These are phyloP conservation scores for Epinephelus fuscoguttatus DNA, from an alignment of 2,113 vertebrate genomes.

Conservation along the genomic window DNA sequence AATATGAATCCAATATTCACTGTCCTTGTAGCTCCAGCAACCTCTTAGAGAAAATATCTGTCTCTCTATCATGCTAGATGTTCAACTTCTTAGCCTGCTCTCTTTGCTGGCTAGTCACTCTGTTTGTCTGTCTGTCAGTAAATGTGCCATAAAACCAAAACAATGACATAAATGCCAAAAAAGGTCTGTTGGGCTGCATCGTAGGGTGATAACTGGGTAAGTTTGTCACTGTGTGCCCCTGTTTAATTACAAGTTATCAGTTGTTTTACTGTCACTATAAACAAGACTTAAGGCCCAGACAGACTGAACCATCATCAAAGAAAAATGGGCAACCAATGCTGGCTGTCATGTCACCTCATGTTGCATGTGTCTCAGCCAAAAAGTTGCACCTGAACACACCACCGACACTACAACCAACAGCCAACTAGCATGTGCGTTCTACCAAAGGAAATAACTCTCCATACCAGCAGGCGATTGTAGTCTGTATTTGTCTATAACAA, in stretches of 20 bases:
- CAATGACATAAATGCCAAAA: neutral
- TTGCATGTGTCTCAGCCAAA: no score
- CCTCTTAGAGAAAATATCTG: neutral
- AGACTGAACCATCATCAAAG: no score
- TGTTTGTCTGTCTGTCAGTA: neutral
- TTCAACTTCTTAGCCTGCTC: neutral
- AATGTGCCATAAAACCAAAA: slow-evolving; percentile 5
- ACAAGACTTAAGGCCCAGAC: neutral
- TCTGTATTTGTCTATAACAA: no score
- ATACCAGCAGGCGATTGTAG: no score
- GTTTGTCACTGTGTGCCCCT: neutral
- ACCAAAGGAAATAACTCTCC: no score
- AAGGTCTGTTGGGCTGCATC: neutral
- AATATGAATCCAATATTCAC: neutral
- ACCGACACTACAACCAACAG: no score
- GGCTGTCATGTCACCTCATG: no score
- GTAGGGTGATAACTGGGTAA: neutral
- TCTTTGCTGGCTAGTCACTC: neutral
- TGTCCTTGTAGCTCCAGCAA: neutral
- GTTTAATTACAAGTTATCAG: neutral
- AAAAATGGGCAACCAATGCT: no score
- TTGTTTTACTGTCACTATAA: neutral
- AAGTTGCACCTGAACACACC: no score
- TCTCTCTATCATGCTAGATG: neutral
- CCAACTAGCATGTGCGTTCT: no score